phyloP scores from a whole-genome alignment of 2,113 vertebrate species.

The Hiodon tergisus region DNA sequence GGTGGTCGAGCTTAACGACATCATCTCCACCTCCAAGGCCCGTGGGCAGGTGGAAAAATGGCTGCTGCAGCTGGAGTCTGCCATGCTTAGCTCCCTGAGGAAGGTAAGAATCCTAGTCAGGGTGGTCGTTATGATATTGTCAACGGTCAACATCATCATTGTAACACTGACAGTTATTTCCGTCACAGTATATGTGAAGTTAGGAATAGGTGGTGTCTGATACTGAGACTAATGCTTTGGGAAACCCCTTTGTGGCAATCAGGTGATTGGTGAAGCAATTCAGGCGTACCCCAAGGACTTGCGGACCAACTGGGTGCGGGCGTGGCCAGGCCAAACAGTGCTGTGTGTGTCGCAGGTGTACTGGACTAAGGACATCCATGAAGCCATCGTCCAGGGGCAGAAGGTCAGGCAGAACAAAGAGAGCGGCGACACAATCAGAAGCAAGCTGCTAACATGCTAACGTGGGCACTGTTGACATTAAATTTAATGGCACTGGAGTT shows the following conservation, averaged over 20 bases:
- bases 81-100: conserved; percentile 80
- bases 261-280: not conserved
- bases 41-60: conserved; percentile 94
- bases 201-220: not conserved
- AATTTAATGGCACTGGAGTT: too few relatives aligned
- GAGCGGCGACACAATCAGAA: too few relatives aligned
- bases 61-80: conserved; percentile 91
- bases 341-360: conserved; percentile 92
- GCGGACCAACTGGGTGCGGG: conserved; percentile 82
- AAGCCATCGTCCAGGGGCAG: conserved; percentile 78
- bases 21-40: conserved; percentile 83
- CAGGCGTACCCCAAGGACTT: conserved; percentile 80
- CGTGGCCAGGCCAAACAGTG: conserved; percentile 97
- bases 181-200: too few relatives aligned
- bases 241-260: not conserved
- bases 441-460: too few relatives aligned
- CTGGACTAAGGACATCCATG: conserved; percentile 88
- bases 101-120: conserved; percentile 72
- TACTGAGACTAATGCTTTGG: not conserved
- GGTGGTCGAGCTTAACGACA: conserved; percentile 70
- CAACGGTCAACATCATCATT: not conserved
- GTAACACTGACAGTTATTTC: too few relatives aligned
- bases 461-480: too few relatives aligned
- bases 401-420: conserved; percentile 11
- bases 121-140: not conserved